A percentile compares a stretch with the other conserved stretches of the same genome.
Conservation (phyloP, 2,888 invertebrate genomes). For the Drosophila colorata region DNA sequence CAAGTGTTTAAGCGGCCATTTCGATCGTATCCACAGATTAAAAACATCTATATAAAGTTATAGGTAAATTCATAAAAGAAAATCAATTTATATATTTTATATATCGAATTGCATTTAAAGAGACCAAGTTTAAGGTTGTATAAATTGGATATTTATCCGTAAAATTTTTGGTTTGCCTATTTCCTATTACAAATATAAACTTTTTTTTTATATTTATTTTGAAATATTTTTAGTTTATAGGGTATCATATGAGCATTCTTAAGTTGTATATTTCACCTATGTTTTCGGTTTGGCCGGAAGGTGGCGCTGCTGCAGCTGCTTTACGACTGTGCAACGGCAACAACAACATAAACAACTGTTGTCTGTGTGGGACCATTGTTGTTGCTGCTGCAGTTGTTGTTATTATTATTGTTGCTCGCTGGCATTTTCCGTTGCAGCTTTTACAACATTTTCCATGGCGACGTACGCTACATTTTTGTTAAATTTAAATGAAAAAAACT, state of each 20-base stretch:
- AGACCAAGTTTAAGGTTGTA: no score
- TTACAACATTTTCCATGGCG: conserved; percentile 64
- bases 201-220: background rate
- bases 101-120: no score
- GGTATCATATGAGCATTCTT: conserved; percentile 17
- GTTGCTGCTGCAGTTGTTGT: conserved; percentile 31
- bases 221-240: background rate
- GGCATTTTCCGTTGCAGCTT: conserved; percentile 70
- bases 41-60: no score
- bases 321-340: conserved; percentile 59
- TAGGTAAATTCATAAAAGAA: background rate
- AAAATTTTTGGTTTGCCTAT: background rate
- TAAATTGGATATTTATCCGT: no score
- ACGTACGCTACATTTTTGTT: conserved; percentile 53
- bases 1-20: background rate
- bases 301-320: conserved; percentile 76
- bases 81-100: no score
- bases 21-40: background rate
- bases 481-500: conserved; percentile 78
- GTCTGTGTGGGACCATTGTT: conserved; percentile 53
- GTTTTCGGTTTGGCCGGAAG: conserved; percentile 60
- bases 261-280: conserved; percentile 8
- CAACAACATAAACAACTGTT: conserved; percentile 43
- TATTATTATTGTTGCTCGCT: conserved; percentile 38
- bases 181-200: no score